phyloP scores from a whole-genome alignment of 2,113 vertebrate genomes.

The Petrocephalus zakoni region DNA sequence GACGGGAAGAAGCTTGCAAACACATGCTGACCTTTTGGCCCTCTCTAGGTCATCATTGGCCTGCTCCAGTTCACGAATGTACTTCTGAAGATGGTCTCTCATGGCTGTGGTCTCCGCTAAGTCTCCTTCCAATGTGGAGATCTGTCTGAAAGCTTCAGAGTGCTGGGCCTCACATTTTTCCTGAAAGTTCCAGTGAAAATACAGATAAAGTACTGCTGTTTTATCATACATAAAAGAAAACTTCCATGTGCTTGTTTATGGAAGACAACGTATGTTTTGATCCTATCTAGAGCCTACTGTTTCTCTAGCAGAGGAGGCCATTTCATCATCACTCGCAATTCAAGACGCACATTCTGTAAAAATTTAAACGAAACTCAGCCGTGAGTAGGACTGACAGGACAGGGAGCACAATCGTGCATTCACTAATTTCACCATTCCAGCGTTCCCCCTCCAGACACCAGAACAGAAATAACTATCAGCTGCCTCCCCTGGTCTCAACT shows the following conservation, averaged over 20 bases:
- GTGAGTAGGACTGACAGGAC: neutral
- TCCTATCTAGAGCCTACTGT: neutral
- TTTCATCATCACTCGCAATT: neutral
- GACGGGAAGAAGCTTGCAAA: neutral
- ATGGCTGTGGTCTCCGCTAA: slow-evolving; percentile 80
- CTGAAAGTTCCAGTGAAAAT: slow-evolving; percentile 49
- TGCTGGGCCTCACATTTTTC: slow-evolving; percentile 86
- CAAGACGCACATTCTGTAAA: neutral
- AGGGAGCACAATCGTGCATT: slow-evolving; percentile 34
- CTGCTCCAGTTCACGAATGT: slow-evolving; percentile 91
- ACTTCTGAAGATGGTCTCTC: slow-evolving; percentile 90
- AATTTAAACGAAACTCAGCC: neutral
- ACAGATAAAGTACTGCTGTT: neutral
- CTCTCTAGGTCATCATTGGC: slow-evolving; percentile 93
- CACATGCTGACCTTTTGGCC: slow-evolving; percentile 77
- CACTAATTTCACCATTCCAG: neutral
- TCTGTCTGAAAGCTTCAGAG: slow-evolving; percentile 76
- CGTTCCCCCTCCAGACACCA: slow-evolving; percentile 38
- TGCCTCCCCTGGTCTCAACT: slow-evolving; percentile 38
- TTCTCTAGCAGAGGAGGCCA: neutral
- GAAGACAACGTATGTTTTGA: neutral
- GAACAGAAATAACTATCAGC: slow-evolving; percentile 47
- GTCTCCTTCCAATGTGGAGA: slow-evolving; percentile 81
- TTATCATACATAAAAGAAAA: neutral
- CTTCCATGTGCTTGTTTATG: neutral